Evolutionary conservation across 2,797 vertebrate species (phyloP).

Genomic region (Meriones psammophilus): DNA sequence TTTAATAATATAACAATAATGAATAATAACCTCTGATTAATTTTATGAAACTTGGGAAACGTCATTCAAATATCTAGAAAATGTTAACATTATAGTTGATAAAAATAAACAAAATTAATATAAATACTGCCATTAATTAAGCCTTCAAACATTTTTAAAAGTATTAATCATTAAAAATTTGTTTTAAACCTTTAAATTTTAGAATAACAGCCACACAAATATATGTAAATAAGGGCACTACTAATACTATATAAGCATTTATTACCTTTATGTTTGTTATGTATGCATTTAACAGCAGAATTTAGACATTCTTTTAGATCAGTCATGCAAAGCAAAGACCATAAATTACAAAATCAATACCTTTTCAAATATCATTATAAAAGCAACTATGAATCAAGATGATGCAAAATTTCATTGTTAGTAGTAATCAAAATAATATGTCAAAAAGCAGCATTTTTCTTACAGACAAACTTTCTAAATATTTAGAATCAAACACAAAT

Average conservation of each 20-base stretch:
- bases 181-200: background rate
- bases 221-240: background rate
- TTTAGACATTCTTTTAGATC: background rate
- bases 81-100: background rate
- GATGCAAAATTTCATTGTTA: background rate
- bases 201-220: background rate
- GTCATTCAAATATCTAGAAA: background rate
- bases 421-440: background rate
- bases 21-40: background rate
- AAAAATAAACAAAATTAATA: background rate
- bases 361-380: background rate
- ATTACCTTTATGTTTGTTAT: background rate
- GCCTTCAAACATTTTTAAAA: background rate
- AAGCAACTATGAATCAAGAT: background rate
- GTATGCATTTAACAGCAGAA: background rate
- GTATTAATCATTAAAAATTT: background rate
- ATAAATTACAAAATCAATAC: background rate
- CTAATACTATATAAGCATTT: background rate
- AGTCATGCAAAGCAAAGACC: background rate
- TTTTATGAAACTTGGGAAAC: background rate
- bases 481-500: background rate
- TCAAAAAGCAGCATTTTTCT: background rate
- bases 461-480: background rate
- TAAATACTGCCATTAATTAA: background rate
- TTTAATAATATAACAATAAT: background rate